phyloP scores from a whole-genome alignment of 2,113 vertebrate species.

The Tyrannus savana region DNA sequence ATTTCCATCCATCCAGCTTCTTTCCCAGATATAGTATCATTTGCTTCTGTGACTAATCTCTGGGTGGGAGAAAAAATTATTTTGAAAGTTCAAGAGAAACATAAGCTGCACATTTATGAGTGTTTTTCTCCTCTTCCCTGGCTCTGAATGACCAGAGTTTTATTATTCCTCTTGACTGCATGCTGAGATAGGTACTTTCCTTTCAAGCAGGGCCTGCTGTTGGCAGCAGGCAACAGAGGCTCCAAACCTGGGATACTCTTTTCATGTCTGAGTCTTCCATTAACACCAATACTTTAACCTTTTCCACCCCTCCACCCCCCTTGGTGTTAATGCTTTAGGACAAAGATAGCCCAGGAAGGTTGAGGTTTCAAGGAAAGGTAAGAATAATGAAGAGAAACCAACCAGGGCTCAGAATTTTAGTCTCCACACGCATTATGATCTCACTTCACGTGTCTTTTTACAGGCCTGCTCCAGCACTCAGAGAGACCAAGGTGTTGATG shows the following conservation, averaged over 20 bases:
- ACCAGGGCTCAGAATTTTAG: background rate
- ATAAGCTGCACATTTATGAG: slow-evolving; percentile 46
- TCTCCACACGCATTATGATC: background rate
- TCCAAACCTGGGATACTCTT: background rate
- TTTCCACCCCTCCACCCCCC: background rate
- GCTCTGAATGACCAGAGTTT: slow-evolving; percentile 18
- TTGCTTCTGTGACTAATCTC: slow-evolving; percentile 43
- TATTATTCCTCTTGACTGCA: slow-evolving; percentile 45
- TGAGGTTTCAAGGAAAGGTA: background rate
- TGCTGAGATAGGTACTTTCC: slow-evolving; percentile 55
- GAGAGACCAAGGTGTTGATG: background rate
- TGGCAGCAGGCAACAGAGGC: slow-evolving; percentile 13
- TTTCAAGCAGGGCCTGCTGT: slow-evolving; percentile 25
- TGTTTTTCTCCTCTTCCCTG: slow-evolving; percentile 41
- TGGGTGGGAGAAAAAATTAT: slow-evolving; percentile 8
- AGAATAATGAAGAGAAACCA: background rate
- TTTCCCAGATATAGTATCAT: slow-evolving; percentile 13
- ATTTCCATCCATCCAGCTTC: background rate
- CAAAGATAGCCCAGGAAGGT: background rate
- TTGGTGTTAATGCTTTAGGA: background rate
- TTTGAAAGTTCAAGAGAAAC: slow-evolving; percentile 35
- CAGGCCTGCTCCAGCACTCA: background rate
- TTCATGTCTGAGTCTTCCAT: slow-evolving; percentile 21
- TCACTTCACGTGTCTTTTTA: background rate
- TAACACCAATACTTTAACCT: background rate